Evolutionary conservation across 2,113 vertebrate genomes (phyloP).

Genomic region (Corynorhinus townsendii): DNA sequence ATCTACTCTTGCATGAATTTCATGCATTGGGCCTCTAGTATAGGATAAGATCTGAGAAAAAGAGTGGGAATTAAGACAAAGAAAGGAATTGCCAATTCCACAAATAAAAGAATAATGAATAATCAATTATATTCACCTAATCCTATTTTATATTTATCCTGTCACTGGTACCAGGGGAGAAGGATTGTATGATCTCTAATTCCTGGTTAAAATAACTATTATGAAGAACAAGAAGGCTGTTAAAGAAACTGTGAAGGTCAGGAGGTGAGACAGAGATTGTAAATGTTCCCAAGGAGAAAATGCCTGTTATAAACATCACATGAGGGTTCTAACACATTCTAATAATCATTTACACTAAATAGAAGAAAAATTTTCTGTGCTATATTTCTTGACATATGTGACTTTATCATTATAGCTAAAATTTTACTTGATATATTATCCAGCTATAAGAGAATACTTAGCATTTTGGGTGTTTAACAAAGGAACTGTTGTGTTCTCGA

Average conservation of each 20-base stretch:
- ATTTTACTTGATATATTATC: not conserved
- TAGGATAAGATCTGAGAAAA: not conserved
- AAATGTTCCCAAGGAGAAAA: slow-evolving; percentile 15
- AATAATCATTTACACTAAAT: not conserved
- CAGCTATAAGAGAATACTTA: not conserved
- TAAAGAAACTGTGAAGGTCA: slow-evolving; percentile 9
- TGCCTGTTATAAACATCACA: not conserved
- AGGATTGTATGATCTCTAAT: not conserved
- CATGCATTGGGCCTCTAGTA: too few species aligned
- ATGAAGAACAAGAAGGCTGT: not conserved
- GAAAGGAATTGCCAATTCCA: not conserved
- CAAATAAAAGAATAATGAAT: not conserved
- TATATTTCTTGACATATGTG: not conserved
- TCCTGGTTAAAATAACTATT: not conserved
- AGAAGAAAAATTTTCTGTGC: not conserved
- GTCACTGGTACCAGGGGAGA: not conserved
- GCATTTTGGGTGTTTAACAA: not conserved
- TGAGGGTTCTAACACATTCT: not conserved
- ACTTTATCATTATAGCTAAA: slow-evolving; percentile 9
- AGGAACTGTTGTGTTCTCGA: not conserved
- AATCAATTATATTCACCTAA: not conserved
- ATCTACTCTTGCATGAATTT: too few species aligned
- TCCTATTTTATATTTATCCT: not conserved
- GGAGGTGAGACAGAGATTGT: not conserved
- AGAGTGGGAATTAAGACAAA: not conserved